A percentile compares a stretch with the other conserved stretches of the same genome.
phyloP scores from a whole-genome alignment of 2,888 invertebrate genomes.

The Pogonocherus hispidulus region DNA sequence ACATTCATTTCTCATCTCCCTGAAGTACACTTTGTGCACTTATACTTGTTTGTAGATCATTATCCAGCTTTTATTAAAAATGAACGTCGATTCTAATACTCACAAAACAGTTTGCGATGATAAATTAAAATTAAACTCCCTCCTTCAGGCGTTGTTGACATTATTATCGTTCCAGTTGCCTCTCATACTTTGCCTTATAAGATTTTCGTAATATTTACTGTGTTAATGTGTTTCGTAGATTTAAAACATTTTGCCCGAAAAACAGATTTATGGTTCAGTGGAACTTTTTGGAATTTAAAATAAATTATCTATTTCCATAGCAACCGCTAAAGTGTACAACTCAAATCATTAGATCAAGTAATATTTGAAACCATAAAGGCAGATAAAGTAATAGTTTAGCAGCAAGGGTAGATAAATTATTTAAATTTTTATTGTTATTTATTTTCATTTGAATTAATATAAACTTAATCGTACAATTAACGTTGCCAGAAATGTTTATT shows the following conservation, averaged over 20 bases:
- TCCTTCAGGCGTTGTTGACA: constrained; percentile 10
- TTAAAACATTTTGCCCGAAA: neutral
- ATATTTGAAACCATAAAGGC: too few relatives aligned
- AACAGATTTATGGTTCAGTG: too few relatives aligned
- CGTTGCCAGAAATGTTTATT: too few relatives aligned
- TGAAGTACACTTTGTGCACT: constrained; percentile 41
- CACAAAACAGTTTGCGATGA: constrained; percentile 26
- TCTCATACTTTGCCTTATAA: constrained; percentile 10
- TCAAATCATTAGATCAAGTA: too few relatives aligned
- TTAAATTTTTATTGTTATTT: too few relatives aligned
- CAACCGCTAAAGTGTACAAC: too few relatives aligned
- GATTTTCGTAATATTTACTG: constrained; percentile 11
- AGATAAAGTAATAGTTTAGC: too few relatives aligned
- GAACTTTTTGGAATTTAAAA: too few relatives aligned
- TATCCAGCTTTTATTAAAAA: constrained; percentile 45
- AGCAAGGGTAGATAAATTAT: too few relatives aligned
- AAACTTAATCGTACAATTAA: too few relatives aligned
- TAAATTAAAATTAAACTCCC: constrained; percentile 30
- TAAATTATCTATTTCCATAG: too few relatives aligned
- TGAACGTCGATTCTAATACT: constrained; percentile 36
- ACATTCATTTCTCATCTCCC: constrained; percentile 43
- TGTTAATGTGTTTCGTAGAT: constrained; percentile 9
- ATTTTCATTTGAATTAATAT: too few relatives aligned
- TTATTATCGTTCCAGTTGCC: constrained; percentile 14
- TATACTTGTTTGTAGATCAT: constrained; percentile 49